Percentiles rank a stretch among this genome's conserved stretches.
Evolutionary conservation across 2,888 invertebrate genomes (phyloP).

Genomic region (Eledone cirrhosa): DNA sequence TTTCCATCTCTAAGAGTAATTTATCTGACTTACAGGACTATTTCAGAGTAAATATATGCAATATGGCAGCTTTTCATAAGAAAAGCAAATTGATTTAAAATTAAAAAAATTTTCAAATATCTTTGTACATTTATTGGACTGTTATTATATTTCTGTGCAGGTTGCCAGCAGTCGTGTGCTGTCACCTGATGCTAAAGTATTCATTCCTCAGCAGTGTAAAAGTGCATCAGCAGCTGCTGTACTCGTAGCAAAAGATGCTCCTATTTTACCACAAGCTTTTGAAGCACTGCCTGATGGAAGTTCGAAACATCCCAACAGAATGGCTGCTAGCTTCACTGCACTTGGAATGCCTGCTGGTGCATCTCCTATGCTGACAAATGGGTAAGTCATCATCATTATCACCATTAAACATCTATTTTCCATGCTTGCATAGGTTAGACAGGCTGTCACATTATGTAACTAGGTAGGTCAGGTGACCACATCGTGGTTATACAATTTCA

Average conservation of each 20-base stretch:
- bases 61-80: too few relatives aligned
- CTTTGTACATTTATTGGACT: too few relatives aligned
- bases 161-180: constrained; percentile 19
- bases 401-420: too few relatives aligned
- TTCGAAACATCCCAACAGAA: constrained; percentile 20
- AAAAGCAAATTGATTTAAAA: too few relatives aligned
- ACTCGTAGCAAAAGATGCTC: constrained; percentile 18
- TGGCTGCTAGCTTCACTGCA: constrained; percentile 15
- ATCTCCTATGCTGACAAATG: constrained; percentile 14
- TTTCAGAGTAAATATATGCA: too few relatives aligned
- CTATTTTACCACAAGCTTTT: constrained; percentile 11
- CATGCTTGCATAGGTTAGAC: too few relatives aligned
- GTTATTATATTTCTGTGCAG: constrained; percentile 3
- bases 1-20: background rate
- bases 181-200: constrained; percentile 26
- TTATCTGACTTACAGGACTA: background rate
- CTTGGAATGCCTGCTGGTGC: constrained; percentile 8
- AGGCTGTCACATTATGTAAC: too few relatives aligned
- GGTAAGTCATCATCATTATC: too few relatives aligned
- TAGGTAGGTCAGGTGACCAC: too few relatives aligned
- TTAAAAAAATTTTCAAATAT: too few relatives aligned
- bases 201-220: constrained; percentile 23
- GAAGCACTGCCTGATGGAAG: background rate
- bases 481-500: too few relatives aligned
- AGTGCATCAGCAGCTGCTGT: constrained; percentile 13